Evolutionary conservation across 1,140 invertebrate genomes (phyloP).

Genomic region (Macrocentrus cingulum): DNA sequence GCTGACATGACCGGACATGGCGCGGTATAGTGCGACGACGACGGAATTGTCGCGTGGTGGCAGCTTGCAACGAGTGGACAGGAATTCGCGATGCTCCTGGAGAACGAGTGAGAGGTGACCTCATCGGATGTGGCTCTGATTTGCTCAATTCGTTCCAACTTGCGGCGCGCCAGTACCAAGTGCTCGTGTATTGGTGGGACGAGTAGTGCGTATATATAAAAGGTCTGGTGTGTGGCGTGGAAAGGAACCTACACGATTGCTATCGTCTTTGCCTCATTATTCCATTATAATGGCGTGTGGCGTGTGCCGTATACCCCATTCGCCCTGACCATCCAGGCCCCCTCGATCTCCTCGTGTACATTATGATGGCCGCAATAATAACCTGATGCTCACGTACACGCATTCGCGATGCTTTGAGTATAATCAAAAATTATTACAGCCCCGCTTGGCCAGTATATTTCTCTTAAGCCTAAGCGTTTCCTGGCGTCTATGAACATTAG

Average conservation of each 20-base stretch:
- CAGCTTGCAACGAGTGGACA: not conserved
- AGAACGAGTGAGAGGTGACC: slow-evolving; percentile 45
- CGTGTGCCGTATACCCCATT: slow-evolving; percentile 51
- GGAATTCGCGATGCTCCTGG: slow-evolving; percentile 35
- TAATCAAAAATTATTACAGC: not conserved
- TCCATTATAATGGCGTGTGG: slow-evolving; percentile 57
- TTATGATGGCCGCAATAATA: too few species aligned
- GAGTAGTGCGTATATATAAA: slow-evolving; percentile 10
- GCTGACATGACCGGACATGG: slow-evolving; percentile 12
- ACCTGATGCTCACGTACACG: too few species aligned
- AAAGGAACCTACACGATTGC: slow-evolving; percentile 52
- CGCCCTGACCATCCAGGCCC: slow-evolving; percentile 36
- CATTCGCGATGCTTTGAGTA: not conserved
- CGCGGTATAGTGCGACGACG: too few species aligned
- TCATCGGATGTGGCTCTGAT: slow-evolving; percentile 58
- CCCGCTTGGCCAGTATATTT: too few species aligned
- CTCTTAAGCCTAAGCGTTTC: not conserved
- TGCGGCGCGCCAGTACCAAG: slow-evolving; percentile 33
- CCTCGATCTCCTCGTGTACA: slow-evolving; percentile 4
- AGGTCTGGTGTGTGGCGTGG: slow-evolving; percentile 30
- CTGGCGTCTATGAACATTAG: not conserved
- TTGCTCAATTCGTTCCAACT: slow-evolving; percentile 56
- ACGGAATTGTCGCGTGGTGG: not conserved
- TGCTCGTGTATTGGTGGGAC: too few species aligned
- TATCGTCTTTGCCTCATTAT: slow-evolving; percentile 57